Evolutionary conservation across 2,113 vertebrate species (phyloP).

Genomic region (Ardeotis arabs): DNA sequence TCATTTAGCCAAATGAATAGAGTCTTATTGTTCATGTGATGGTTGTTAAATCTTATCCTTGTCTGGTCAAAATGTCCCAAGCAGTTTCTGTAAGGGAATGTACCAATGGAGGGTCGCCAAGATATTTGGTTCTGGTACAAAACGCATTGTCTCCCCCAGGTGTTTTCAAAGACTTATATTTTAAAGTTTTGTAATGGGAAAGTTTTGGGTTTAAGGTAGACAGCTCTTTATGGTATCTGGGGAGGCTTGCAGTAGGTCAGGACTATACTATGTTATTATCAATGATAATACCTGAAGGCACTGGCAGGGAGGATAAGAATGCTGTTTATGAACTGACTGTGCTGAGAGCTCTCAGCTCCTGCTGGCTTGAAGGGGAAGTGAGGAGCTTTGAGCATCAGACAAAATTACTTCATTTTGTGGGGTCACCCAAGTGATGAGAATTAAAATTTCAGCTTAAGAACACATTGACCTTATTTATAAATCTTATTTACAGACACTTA

Average conservation of each 20-base stretch:
- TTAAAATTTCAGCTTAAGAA: neutral
- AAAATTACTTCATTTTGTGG: neutral
- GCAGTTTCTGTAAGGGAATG: neutral
- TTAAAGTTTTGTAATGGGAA: neutral
- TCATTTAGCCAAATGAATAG: neutral
- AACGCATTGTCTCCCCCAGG: neutral
- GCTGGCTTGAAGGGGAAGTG: neutral
- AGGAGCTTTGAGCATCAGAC: neutral
- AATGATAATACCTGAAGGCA: neutral
- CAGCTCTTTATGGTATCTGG: neutral
- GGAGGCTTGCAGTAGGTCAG: neutral
- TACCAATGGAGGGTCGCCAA: rapidly evolving
- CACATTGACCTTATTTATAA: neutral
- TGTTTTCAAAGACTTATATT: neutral
- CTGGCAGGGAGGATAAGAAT: neutral
- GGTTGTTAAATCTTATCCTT: neutral
- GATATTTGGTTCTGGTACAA: neutral
- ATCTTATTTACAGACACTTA: neutral
- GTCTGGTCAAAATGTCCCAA: neutral
- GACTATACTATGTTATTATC: neutral
- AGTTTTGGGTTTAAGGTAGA: neutral
- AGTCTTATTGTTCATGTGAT: neutral
- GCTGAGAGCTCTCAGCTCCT: neutral
- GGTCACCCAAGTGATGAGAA: neutral
- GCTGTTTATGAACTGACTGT: neutral